These are phyloP conservation scores for Lichenostomus cassidix DNA, from an alignment of 2,113 vertebrate species.

Conservation along the genomic window DNA sequence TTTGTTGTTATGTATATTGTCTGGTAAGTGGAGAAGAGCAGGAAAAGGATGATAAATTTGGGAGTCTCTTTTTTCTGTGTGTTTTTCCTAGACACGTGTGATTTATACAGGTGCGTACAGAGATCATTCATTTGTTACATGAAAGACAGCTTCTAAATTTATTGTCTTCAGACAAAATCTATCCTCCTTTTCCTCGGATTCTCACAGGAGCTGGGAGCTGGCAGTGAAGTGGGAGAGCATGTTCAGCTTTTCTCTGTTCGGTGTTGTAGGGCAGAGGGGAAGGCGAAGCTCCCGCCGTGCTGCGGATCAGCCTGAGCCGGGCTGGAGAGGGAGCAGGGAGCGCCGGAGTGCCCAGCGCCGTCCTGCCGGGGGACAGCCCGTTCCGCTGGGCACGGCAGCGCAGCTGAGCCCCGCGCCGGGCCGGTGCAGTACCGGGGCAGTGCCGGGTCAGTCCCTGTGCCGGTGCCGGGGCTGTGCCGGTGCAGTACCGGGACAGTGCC, in stretches of 20 bases:
- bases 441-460: background rate
- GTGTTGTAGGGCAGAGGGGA: fast-evolving
- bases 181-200: background rate
- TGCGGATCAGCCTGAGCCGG: background rate
- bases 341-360: no score
- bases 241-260: background rate
- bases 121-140: background rate
- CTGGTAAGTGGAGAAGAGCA: background rate
- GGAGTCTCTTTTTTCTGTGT: background rate
- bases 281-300: background rate
- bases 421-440: no score
- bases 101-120: background rate
- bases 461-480: background rate
- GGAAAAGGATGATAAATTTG: background rate
- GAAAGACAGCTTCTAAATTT: background rate
- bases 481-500: background rate
- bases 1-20: background rate
- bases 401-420: no score
- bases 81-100: background rate
- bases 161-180: background rate
- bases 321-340: no score
- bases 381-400: no score
- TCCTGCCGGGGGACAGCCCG: no score
- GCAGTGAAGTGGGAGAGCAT: background rate
- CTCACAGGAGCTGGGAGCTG: background rate